phyloP scores from a whole-genome alignment of 2,113 vertebrate genomes.

The Thunnus thynnus region DNA sequence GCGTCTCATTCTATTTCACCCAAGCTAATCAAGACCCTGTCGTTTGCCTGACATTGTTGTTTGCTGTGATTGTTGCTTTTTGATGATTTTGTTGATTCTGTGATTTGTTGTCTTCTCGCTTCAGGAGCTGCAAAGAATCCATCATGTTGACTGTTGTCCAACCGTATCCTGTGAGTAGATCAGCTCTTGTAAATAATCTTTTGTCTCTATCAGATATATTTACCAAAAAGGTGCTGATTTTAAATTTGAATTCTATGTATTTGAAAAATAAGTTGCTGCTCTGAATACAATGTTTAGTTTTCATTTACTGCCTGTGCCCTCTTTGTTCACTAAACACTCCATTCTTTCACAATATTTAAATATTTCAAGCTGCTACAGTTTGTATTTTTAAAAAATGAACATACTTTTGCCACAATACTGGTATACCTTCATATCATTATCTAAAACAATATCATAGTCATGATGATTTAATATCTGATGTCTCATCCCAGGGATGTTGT shows the following conservation, averaged over 20 bases:
- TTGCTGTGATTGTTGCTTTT: background rate
- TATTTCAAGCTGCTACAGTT: background rate
- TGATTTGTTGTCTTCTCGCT: slow-evolving; percentile 65
- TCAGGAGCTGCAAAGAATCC: slow-evolving; percentile 98
- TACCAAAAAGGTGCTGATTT: background rate
- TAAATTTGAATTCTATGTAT: background rate
- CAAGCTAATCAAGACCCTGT: slow-evolving; percentile 37
- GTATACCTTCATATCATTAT: background rate
- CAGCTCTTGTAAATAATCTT: background rate
- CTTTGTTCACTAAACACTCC: background rate
- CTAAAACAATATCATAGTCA: background rate
- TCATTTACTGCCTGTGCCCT: background rate
- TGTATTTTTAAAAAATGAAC: background rate
- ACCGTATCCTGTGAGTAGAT: slow-evolving; percentile 93
- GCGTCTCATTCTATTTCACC: slow-evolving; percentile 40
- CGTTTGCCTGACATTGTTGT: slow-evolving; percentile 15
- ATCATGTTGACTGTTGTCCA: slow-evolving; percentile 96
- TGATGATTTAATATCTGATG: background rate
- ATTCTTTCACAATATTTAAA: background rate
- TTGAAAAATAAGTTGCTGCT: background rate
- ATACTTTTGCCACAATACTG: background rate
- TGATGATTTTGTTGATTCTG: slow-evolving; percentile 22
- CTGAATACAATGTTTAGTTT: background rate
- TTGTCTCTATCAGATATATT: background rate
- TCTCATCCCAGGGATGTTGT: too few species aligned